phyloP scores from a whole-genome alignment of 2,113 vertebrate genomes.

The Reinhardtius hippoglossoides region DNA sequence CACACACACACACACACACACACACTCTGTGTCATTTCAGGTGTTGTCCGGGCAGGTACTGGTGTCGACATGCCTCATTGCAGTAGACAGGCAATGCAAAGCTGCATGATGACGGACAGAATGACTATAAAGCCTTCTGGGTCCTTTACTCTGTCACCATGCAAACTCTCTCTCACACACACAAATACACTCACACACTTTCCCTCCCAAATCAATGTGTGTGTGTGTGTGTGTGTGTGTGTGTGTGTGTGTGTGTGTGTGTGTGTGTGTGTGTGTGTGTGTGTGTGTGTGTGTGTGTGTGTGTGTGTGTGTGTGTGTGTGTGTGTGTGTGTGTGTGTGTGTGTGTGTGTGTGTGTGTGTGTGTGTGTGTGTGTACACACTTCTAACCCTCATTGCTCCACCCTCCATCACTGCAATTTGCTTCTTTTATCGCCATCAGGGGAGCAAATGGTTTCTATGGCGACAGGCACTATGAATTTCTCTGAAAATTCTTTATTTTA shows the following conservation, averaged over 20 bases:
- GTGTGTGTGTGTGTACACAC: slow-evolving; percentile 8
- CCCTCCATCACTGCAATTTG: slow-evolving; percentile 72
- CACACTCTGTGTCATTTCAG: neutral
- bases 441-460: slow-evolving; percentile 81
- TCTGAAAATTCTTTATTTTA: slow-evolving; percentile 41
- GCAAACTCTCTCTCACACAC: neutral
- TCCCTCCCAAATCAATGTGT: slow-evolving; percentile 54
- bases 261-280: slow-evolving; percentile 1
- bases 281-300: slow-evolving; percentile 2
- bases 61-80: slow-evolving; percentile 37
- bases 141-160: slow-evolving; percentile 5
- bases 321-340: slow-evolving; percentile 3
- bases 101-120: too few species aligned
- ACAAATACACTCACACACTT: too few species aligned
- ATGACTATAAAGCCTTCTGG: slow-evolving; percentile 12
- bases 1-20: too few species aligned
- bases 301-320: slow-evolving; percentile 8
- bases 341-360: neutral
- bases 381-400: slow-evolving; percentile 61
- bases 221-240: slow-evolving; percentile 20
- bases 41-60: neutral
- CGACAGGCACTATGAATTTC: slow-evolving; percentile 66
- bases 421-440: slow-evolving; percentile 72
- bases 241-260: slow-evolving; percentile 9
- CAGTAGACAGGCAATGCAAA: slow-evolving; percentile 30